Percentiles rank a stretch among this genome's conserved stretches.
phyloP scores from a whole-genome alignment of 2,113 vertebrate species.

The Trichomycterus rosablanca region DNA sequence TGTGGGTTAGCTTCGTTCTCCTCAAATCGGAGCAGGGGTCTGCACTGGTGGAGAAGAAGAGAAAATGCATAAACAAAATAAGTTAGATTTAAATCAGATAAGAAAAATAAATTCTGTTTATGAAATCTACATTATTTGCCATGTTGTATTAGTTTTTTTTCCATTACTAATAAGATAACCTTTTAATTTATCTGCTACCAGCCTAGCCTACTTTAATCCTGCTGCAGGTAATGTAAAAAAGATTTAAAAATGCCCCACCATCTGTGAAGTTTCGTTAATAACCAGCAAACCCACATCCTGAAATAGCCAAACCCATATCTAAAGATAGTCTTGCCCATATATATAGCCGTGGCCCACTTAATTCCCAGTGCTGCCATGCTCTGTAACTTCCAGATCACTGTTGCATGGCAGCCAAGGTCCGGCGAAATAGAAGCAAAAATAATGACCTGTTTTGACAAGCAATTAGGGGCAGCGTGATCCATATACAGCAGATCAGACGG shows the following conservation, averaged over 20 bases:
- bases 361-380: conserved; percentile 4
- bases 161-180: no score
- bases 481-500: conserved; percentile 16
- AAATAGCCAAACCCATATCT: conserved; percentile 41
- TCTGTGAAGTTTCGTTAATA: conserved; percentile 37
- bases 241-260: background rate
- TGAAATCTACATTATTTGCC: no score
- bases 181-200: no score
- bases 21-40: no score
- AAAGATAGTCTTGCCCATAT: conserved; percentile 40
- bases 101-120: no score
- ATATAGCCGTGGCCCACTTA: conserved; percentile 43
- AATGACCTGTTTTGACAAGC: conserved; percentile 57
- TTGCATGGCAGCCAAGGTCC: conserved; percentile 10
- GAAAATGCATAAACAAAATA: no score
- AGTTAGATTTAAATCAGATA: no score
- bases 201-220: no score
- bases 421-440: conserved; percentile 33
- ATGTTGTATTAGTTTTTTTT: no score
- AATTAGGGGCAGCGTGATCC: conserved; percentile 24
- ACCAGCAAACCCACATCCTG: conserved; percentile 38
- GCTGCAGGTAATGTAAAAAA: no score
- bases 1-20: no score
- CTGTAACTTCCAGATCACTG: conserved; percentile 5
- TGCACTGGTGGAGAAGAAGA: no score